These are phyloP conservation scores for Sebastiscus tertius DNA, from an alignment of 2,797 vertebrate genomes.

Conservation along the genomic window DNA sequence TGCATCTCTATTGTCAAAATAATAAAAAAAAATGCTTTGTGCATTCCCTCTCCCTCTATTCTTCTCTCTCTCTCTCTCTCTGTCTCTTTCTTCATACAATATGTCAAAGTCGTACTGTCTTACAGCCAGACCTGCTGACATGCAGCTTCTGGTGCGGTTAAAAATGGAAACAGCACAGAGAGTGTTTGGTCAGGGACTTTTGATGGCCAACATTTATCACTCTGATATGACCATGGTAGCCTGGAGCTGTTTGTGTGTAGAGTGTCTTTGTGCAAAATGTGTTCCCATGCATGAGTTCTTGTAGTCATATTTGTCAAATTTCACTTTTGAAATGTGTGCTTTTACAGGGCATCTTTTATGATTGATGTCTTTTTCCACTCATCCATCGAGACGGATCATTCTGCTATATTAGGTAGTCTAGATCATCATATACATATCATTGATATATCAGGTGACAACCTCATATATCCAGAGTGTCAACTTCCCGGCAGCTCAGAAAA, in stretches of 20 bases:
- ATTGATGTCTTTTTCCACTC: not conserved
- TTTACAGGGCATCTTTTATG: not conserved
- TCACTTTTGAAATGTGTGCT: not conserved
- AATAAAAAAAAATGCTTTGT: not conserved
- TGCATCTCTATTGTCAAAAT: conserved; percentile 1
- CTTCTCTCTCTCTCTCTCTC: not conserved
- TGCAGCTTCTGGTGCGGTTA: conserved; percentile 16
- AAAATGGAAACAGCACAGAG: conserved; percentile 40
- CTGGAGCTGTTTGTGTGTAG: not conserved
- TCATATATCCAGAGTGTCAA: not conserved
- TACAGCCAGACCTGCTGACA: conserved; percentile 31
- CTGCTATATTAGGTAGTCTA: not conserved
- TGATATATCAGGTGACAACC: conserved; percentile 9
- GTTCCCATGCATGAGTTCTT: not conserved
- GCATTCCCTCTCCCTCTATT: not conserved
- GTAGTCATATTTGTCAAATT: not conserved
- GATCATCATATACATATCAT: not conserved
- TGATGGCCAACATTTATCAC: conserved; percentile 44
- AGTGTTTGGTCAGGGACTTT: conserved; percentile 46
- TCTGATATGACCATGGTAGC: not conserved
- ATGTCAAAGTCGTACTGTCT: conserved; percentile 21
- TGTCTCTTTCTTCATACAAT: conserved; percentile 1
- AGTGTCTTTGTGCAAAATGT: not conserved
- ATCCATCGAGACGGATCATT: not conserved
- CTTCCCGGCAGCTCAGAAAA: not conserved